phyloP scores from a whole-genome alignment of 1,140 invertebrate genomes.

The Procambarus virginalis region DNA sequence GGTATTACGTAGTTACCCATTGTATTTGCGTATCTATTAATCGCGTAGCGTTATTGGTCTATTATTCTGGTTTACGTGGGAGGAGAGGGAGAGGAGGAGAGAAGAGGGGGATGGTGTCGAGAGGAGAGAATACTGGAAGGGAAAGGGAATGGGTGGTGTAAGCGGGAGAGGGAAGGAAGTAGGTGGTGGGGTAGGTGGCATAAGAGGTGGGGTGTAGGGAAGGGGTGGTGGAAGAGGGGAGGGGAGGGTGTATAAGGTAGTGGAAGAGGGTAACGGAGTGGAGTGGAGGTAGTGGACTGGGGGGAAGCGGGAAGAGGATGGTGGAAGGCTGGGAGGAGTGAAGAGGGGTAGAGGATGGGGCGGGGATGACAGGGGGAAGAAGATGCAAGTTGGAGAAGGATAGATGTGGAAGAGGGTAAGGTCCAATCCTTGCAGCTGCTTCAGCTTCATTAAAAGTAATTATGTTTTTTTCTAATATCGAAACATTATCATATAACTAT shows the following conservation, averaged over 20 bases:
- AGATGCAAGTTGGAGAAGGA: no score
- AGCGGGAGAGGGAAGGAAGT: no score
- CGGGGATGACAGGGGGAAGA: background rate
- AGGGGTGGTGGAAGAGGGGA: background rate
- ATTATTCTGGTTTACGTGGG: background rate
- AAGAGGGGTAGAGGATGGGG: background rate
- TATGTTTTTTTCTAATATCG: no score
- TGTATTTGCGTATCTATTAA: conserved; percentile 10
- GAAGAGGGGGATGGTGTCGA: background rate
- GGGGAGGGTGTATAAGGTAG: background rate
- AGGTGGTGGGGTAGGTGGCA: background rate
- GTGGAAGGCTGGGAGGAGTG: background rate
- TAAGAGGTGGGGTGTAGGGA: background rate
- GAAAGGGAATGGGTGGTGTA: no score
- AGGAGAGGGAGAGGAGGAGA: no score
- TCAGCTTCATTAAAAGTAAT: no score
- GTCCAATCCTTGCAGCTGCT: no score
- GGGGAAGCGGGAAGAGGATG: background rate
- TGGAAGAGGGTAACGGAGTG: background rate
- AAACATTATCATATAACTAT: no score
- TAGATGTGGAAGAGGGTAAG: no score
- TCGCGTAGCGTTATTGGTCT: background rate
- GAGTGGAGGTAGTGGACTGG: no score
- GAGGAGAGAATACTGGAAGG: no score
- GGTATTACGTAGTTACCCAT: conserved; percentile 4